Evolutionary conservation across 2,113 vertebrate species (phyloP).

Genomic region (Zootoca vivipara): DNA sequence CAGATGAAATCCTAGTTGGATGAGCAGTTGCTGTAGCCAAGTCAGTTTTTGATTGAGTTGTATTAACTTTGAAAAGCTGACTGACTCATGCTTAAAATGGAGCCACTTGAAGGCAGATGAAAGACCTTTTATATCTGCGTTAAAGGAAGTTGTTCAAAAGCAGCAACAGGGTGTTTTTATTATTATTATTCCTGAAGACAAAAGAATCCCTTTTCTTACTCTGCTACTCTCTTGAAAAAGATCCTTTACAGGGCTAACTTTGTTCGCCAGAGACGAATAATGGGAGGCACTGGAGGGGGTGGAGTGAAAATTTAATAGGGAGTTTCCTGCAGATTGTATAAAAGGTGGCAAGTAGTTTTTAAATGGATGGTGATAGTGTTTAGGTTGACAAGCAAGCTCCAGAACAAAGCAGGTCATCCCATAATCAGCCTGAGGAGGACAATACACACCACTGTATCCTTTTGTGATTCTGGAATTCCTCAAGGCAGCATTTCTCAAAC

Average conservation of each 20-base stretch:
- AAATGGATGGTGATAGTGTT: not conserved
- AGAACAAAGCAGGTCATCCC: not conserved
- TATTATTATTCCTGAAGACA: conserved; percentile 65
- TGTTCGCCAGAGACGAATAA: conserved; percentile 59
- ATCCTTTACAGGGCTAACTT: conserved; percentile 53
- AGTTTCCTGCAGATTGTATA: conserved; percentile 48
- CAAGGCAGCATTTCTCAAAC: not conserved
- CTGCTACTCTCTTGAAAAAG: conserved; percentile 46
- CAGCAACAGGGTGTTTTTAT: conserved; percentile 36
- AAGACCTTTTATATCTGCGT: conserved; percentile 57
- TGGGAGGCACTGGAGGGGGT: conserved; percentile 48
- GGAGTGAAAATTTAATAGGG: conserved; percentile 32
- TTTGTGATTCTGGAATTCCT: not conserved
- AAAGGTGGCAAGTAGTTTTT: conserved; percentile 38
- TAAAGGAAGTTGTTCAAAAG: conserved; percentile 70
- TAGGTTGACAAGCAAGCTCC: not conserved
- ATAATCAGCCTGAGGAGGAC: not conserved
- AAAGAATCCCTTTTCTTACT: conserved; percentile 52
- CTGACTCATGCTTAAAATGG: conserved; percentile 61
- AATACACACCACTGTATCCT: not conserved
- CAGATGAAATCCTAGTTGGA: conserved; percentile 37
- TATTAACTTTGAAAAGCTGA: conserved; percentile 56
- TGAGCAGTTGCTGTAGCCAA: conserved; percentile 51
- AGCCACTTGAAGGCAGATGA: conserved; percentile 62
- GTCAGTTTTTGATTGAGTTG: conserved; percentile 54